Base-by-base conservation (phyloP, 2,113 vertebrate genomes). In the Manacus vitellinus region DNA sequence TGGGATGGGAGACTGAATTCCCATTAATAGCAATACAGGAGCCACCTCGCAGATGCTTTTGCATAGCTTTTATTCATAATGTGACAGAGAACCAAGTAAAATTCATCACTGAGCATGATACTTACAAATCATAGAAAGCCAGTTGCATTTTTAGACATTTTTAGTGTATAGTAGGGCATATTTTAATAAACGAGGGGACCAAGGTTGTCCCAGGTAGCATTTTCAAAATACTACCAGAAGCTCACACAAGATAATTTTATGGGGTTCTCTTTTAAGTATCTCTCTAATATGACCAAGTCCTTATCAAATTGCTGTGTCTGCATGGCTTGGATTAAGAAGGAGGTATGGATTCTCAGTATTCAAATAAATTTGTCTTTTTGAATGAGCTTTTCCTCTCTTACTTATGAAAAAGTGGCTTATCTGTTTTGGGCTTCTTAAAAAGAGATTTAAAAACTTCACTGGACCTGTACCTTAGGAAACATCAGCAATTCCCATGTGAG, bases 21-120 rank as follows among this genome's bases (percentile, higher is more conserved):
- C 76, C 21, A 4, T 47, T 59, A 19, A n/a, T 10, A 25, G 21
- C 12, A 14, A 11, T 23, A 58, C 17, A n/a, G 39, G 49, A 70
- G 30, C 43, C 41, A 17, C 27, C 37, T 51, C 65, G 27, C 1
- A 51, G 49, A 28, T 55, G 14, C n/a, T 44, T 67, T n/a, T 63
- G 13, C 68, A 3, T 16, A 39, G 20, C 17, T 41, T 39, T 66
- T 49, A 24, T 24, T 43, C 9, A 7, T 49, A 12, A 6, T 12
- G 7, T 23, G 22, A 62, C 56, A 23, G 47, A 39, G 30, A 33
- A 78, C 49, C 19, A 41, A 25, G 30, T 54, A 39, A 76, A 88
- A 66, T 27, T 0, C 0, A 39, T 30, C 21, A 21, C 0, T 39
- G 43, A 44, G 37, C 55, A 56, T 71, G 18, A 19, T 14, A 41